Percentiles rank a stretch among this genome's conserved stretches.
Evolutionary conservation across 2,113 vertebrate genomes (phyloP).

Genomic region (Triplophysa siluroides): DNA sequence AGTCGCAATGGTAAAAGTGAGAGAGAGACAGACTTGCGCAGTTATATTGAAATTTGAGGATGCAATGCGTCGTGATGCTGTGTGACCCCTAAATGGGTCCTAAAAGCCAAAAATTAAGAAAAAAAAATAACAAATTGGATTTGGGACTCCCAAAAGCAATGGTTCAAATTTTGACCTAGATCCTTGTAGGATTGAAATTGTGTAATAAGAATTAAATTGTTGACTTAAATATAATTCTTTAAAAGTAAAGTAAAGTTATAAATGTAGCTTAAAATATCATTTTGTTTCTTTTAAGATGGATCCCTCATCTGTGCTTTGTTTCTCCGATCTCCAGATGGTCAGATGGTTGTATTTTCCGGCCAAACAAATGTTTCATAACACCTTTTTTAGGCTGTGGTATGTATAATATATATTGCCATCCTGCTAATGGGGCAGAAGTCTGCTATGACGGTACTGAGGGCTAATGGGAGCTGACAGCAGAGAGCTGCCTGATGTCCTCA

Average conservation of each 20-base stretch:
- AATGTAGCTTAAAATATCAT: too few species aligned
- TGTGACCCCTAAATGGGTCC: too few species aligned
- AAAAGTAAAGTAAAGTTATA: too few species aligned
- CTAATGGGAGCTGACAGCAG: slow-evolving; percentile 70
- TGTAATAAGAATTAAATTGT: too few species aligned
- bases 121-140: background rate
- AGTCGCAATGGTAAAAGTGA: too few species aligned
- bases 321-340: slow-evolving; percentile 17
- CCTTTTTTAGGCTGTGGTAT: slow-evolving; percentile 35
- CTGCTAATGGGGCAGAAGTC: slow-evolving; percentile 45
- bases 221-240: too few species aligned
- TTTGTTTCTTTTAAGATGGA: background rate
- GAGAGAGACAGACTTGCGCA: too few species aligned
- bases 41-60: too few species aligned
- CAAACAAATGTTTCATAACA: slow-evolving; percentile 24
- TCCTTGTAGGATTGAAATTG: too few species aligned
- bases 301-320: slow-evolving; percentile 1
- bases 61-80: too few species aligned
- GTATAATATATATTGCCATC: slow-evolving; percentile 48
- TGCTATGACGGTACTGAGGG: slow-evolving; percentile 50
- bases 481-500: slow-evolving; percentile 69
- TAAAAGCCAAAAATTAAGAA: background rate
- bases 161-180: too few species aligned
- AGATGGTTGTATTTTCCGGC: slow-evolving; percentile 14
- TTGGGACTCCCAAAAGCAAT: background rate